Conservation (phyloP, 2,113 vertebrate genomes). For the Craseonycteris thonglongyai region DNA sequence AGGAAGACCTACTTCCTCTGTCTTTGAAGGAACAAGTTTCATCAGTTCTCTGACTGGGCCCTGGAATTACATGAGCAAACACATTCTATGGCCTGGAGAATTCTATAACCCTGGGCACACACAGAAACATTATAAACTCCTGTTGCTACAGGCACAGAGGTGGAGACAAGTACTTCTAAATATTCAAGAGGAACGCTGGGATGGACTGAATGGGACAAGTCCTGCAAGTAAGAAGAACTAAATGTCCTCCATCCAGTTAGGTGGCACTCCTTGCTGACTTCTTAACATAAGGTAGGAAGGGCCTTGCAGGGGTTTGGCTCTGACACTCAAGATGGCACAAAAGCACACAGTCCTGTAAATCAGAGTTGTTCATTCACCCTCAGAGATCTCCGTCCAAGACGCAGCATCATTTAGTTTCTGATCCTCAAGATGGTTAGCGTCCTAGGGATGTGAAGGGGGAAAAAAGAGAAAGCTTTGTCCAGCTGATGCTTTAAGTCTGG, state of each 20-base stretch:
- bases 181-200: neutral
- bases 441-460: slow-evolving; percentile 63
- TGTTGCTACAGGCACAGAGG: neutral
- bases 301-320: slow-evolving; percentile 18
- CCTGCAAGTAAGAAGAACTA: slow-evolving; percentile 13
- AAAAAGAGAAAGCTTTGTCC: slow-evolving; percentile 60
- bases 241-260: slow-evolving; percentile 20
- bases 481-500: neutral
- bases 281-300: neutral
- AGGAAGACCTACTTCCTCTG: neutral
- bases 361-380: slow-evolving; percentile 60
- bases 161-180: neutral
- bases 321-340: slow-evolving; percentile 14
- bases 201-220: neutral
- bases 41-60: neutral
- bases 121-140: neutral
- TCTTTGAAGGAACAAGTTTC: neutral
- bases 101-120: neutral
- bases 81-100: neutral
- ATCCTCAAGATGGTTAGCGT: slow-evolving; percentile 60
- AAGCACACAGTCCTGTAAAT: slow-evolving; percentile 26
- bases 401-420: slow-evolving; percentile 57
- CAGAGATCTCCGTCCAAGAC: slow-evolving; percentile 57
- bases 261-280: slow-evolving; percentile 22
- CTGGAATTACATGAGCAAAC: neutral